Evolutionary conservation across 2,888 invertebrate genomes (phyloP).

Genomic region (Cephus rjabovi): DNA sequence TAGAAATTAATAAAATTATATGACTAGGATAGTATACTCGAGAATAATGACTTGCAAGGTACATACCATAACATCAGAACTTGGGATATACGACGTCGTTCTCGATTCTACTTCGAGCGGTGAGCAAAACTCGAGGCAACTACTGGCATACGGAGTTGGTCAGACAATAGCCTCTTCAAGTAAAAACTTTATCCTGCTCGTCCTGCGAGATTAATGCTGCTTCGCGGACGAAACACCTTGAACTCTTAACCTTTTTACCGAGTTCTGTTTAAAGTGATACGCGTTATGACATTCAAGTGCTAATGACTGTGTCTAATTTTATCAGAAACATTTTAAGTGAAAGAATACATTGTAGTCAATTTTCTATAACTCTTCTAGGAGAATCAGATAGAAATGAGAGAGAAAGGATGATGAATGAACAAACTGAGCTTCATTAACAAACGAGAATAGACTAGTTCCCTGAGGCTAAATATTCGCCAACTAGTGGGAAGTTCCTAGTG

Average conservation of each 20-base stretch:
- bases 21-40: not conserved
- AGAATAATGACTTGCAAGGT: not conserved
- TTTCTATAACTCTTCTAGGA: not conserved
- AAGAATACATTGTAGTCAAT: not conserved
- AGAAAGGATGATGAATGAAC: not conserved
- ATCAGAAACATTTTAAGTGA: not conserved
- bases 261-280: not conserved
- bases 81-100: not conserved
- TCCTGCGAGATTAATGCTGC: conserved; percentile 1
- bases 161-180: not conserved
- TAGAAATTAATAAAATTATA: not conserved
- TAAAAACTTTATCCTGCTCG: conserved; percentile 2
- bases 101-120: not conserved
- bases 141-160: not conserved
- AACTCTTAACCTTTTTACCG: not conserved
- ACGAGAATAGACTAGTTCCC: not conserved
- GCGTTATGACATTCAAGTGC: not conserved
- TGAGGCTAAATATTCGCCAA: not conserved
- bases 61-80: not conserved
- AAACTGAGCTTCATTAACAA: not conserved
- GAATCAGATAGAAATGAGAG: not conserved
- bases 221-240: not conserved
- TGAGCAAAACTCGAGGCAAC: not conserved
- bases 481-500: not conserved
- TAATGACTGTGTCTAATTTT: not conserved